Evolutionary conservation across 2,797 vertebrate genomes (phyloP), one percentile per base, ranked within the genome.

Genomic region (Gambusia yucatana): DNA sequence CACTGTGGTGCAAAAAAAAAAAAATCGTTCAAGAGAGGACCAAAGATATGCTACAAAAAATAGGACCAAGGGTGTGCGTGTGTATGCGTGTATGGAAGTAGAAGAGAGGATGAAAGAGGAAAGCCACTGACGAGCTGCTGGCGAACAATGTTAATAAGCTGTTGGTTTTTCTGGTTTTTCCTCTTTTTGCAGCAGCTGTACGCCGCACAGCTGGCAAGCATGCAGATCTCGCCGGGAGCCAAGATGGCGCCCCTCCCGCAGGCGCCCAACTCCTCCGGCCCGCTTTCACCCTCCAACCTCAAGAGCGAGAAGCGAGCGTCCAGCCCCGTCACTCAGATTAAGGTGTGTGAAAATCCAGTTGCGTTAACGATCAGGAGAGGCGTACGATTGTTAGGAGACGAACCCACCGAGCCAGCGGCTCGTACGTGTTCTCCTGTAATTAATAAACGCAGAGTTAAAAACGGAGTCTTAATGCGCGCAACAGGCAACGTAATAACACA

Each of bases 211-310:
- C 95, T 98, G 93, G 98, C 98, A 90, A 97, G 96, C 95, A 98
- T 98, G 98, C 98, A 98, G 94, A 96, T 98, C 93, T 98, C 97
- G 79, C 98, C 97, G 80, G 97, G 97, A 93, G 96, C 97, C 95
- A 98, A 98, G 95, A 97, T 98, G 96, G 94, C 96, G 79, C 94
- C 97, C 72, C 96, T 96, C 91, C 97, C 96, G 30, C 97, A 97
- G 91, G 96, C 96, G 81, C 96, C 95, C 83, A 97, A 96, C 94
- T 91, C 97, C 3, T 95, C 97, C 71, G 95, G 97, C 77, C 93
- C 97, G 59, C 95, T 97, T 72, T 98, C 98, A 77, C 97, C 98
- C 82, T 97, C 97, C 72, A 93, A 95, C 86, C 94, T 97, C 92
- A 98, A 98, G 96, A 97, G 94, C 77, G 97, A 98, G 92, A 98